Evolutionary conservation across 2,888 invertebrate species (phyloP).

Genomic region (Tetragnatha montana): DNA sequence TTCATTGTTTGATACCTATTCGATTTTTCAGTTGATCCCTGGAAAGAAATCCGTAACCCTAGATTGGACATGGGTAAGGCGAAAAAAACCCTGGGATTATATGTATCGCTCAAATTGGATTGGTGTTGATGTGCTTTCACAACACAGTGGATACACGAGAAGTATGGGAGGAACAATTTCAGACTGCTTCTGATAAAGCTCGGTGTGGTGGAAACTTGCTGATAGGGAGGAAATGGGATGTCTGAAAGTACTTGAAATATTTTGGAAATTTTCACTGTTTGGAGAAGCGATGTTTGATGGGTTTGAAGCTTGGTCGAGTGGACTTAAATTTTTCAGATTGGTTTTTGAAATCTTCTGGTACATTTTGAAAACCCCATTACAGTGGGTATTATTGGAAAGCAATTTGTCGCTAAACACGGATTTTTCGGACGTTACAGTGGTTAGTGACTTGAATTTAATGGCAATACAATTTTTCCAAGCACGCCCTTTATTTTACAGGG

Average conservation of each 20-base stretch:
- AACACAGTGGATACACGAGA: slow-evolving; percentile 6
- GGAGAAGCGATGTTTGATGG: background rate
- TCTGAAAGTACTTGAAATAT: background rate
- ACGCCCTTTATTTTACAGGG: no score
- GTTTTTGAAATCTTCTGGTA: background rate
- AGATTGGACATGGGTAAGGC: background rate
- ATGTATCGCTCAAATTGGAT: slow-evolving; percentile 35
- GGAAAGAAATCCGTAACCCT: background rate
- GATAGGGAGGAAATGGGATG: slow-evolving; percentile 3
- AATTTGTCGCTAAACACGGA: background rate
- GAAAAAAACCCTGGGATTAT: background rate
- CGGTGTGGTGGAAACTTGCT: slow-evolving; percentile 9
- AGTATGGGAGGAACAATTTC: slow-evolving; percentile 34
- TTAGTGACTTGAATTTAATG: no score
- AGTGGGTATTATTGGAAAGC: background rate
- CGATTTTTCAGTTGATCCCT: background rate
- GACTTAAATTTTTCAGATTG: background rate
- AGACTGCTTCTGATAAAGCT: slow-evolving; percentile 1
- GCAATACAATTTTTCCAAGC: no score
- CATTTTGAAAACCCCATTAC: background rate
- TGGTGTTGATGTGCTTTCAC: slow-evolving; percentile 30
- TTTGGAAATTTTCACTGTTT: background rate
- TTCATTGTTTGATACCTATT: background rate
- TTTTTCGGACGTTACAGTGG: no score
- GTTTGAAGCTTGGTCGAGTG: background rate